phyloP scores from a whole-genome alignment of 1,140 invertebrate genomes.

The Capitella teleta region DNA sequence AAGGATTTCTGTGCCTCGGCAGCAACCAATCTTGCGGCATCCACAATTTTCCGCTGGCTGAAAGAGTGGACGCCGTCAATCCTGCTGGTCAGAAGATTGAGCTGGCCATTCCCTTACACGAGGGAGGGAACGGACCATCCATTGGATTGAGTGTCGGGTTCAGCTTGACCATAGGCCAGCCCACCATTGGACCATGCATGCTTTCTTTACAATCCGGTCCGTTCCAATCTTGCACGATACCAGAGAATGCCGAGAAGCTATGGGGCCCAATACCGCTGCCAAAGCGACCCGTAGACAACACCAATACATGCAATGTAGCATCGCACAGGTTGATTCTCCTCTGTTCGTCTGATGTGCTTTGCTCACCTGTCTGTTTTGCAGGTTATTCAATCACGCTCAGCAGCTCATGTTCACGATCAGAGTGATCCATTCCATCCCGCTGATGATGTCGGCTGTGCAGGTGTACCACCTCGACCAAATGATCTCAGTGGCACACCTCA shows the following conservation, averaged over 20 bases:
- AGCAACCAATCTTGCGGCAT: background rate
- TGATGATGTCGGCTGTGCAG: constrained; percentile 37
- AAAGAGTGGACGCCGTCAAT: constrained; percentile 10
- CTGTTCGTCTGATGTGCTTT: background rate
- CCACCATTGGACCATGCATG: constrained; percentile 4
- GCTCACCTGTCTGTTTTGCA: constrained; percentile 14
- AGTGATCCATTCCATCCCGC: constrained; percentile 32
- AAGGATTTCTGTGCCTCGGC: constrained; percentile 12
- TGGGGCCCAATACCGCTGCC: constrained; percentile 35
- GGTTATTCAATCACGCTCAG: constrained; percentile 29
- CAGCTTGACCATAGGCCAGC: constrained; percentile 4
- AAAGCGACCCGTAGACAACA: constrained; percentile 19
- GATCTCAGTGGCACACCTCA: constrained; percentile 32
- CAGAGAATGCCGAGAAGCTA: constrained; percentile 27
- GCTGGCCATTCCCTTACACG: background rate
- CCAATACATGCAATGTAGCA: constrained; percentile 32
- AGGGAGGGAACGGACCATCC: background rate
- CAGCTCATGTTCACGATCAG: constrained; percentile 17
- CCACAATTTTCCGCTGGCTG: constrained; percentile 9
- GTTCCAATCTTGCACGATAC: constrained; percentile 30
- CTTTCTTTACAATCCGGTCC: constrained; percentile 5
- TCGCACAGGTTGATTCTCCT: constrained; percentile 24
- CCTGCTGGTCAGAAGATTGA: constrained; percentile 2
- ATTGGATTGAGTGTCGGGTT: constrained; percentile 3
- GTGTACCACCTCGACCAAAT: constrained; percentile 36